Evolutionary conservation across 2,888 invertebrate genomes (phyloP).

Genomic region (Heliconius charithonia): DNA sequence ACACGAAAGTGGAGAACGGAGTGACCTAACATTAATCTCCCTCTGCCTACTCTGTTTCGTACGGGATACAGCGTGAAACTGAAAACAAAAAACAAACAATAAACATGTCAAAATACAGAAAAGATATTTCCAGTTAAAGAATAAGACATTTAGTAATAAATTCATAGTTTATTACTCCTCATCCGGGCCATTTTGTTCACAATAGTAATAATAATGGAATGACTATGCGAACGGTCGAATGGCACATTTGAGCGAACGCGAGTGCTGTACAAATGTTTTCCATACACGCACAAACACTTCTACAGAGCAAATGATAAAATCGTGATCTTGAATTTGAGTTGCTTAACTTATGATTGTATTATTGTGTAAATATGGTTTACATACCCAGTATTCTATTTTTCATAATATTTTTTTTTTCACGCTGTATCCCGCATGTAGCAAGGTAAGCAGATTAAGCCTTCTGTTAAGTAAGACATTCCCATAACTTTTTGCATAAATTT

Average conservation of each 20-base stretch:
- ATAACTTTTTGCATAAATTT: too few relatives aligned
- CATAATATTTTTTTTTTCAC: too few relatives aligned
- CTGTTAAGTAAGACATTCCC: too few relatives aligned
- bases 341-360: constrained; percentile 37
- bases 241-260: constrained; percentile 54
- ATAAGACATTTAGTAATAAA: neutral
- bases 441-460: too few relatives aligned
- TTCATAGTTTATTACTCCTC: constrained; percentile 9
- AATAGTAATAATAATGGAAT: constrained; percentile 31
- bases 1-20: too few relatives aligned
- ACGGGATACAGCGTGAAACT: neutral
- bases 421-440: too few relatives aligned
- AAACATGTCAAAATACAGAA: neutral
- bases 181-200: constrained; percentile 5
- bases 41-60: too few relatives aligned
- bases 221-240: constrained; percentile 50
- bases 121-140: neutral
- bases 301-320: constrained; percentile 51
- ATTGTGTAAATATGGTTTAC: constrained; percentile 32
- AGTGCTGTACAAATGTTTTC: constrained; percentile 70
- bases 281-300: constrained; percentile 58
- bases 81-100: neutral
- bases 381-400: neutral
- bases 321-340: constrained; percentile 53
- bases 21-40: too few relatives aligned